Evolutionary conservation across 1,140 invertebrate genomes (phyloP), one percentile per base, ranked within the genome.

Genomic region (Augochlora pura): DNA sequence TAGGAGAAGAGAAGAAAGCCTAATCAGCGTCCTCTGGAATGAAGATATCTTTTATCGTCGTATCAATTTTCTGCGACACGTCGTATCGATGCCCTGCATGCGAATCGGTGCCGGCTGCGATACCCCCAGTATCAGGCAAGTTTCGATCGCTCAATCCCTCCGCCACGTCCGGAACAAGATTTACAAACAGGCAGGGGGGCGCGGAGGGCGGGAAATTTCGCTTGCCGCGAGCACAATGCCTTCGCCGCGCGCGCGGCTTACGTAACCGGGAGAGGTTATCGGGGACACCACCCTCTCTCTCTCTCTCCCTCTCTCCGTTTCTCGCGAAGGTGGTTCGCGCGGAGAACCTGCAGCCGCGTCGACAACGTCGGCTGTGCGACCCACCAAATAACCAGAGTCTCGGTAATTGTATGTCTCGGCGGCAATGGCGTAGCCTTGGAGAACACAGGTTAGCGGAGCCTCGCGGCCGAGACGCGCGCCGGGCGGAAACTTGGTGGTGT

Each of bases 361-460:
- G 62, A 25, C 59, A n/a, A 66, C n/a, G 16, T 27, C 49, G 71
- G 42, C 54, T 60, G n/a, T n/a, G 70, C 71, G 69, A 52, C 54
- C 80, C 80, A 82, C 74, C 83, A 72, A 84, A 84, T 88, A 88
- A 87, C 84, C 76, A 27, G 70, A 64, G 52, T 80, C 25, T n/a
- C 60, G 86, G 87, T 90, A 90, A 91, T 90, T 89, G 85, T 89
- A 84, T 86, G 83, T 86, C 87, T 86, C 87, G 82, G 81, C 87
- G 82, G 81, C 84, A 75, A 78, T 81, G 73, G 79, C 76, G 73
- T 77, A 77, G 84, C 67, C 81, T 85, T 81, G 86, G 52, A 81
- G 71, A 73, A 80, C 10, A 80, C 10, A 32, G 6, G 27, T 32
- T 32, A 10, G 12, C 38, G 42, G 42, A 46, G 42, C 10, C 42